Percentiles rank a stretch among this genome's conserved stretches.
phyloP scores from a whole-genome alignment of 2,888 invertebrate species.

The Halictus ligatus region DNA sequence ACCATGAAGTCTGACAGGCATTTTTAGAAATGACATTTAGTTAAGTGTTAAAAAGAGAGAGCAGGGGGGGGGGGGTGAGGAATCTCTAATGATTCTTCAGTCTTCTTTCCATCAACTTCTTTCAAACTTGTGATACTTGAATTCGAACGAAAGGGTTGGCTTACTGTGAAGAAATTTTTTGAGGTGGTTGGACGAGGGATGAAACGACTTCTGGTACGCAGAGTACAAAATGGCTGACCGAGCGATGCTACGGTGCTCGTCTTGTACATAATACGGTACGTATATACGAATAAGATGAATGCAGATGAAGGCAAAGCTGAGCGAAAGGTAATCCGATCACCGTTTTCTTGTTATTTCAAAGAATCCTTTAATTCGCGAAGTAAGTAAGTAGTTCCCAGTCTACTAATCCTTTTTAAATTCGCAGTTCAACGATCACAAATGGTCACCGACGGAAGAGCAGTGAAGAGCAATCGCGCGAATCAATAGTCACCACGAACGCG shows the following conservation, averaged over 20 bases:
- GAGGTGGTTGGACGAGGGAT: too few species aligned
- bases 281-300: not conserved
- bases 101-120: too few species aligned
- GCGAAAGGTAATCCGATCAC: not conserved
- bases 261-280: slow-evolving; percentile 35
- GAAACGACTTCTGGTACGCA: not conserved
- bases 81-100: too few species aligned
- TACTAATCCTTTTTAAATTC: not conserved
- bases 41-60: too few species aligned
- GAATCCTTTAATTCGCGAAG: not conserved
- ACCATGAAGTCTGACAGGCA: too few species aligned
- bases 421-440: too few species aligned
- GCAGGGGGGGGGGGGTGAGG: too few species aligned
- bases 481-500: not conserved
- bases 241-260: slow-evolving; percentile 63
- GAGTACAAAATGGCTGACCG: slow-evolving; percentile 66
- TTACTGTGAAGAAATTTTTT: too few species aligned
- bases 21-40: too few species aligned
- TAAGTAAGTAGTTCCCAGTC: not conserved
- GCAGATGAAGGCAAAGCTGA: not conserved
- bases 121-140: too few species aligned
- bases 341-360: not conserved
- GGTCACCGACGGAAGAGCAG: too few species aligned
- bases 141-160: too few species aligned
- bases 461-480: not conserved